Evolutionary conservation across 2,113 vertebrate genomes (phyloP).

Genomic region (Origma solitaria): DNA sequence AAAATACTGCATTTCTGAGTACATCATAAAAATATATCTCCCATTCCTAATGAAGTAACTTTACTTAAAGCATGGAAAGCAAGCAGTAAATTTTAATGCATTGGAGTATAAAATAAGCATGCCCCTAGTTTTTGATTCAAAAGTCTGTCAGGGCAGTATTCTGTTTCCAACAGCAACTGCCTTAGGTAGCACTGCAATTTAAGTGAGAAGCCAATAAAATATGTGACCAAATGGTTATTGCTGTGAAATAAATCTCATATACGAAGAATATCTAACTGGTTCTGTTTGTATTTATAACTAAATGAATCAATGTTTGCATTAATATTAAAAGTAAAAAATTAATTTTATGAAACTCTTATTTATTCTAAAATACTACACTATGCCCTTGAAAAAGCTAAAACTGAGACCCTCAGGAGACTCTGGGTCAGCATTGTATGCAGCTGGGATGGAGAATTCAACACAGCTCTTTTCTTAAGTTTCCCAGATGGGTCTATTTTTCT

Average conservation of each 20-base stretch:
- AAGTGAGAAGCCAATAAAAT: neutral
- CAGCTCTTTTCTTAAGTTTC: neutral
- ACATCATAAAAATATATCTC: neutral
- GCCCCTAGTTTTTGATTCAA: neutral
- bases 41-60: slow-evolving; percentile 1
- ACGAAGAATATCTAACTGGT: neutral
- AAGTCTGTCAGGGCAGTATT: neutral
- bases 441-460: neutral
- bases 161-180: neutral
- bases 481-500: neutral
- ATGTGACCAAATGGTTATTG: neutral
- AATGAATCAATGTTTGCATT: neutral
- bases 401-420: neutral
- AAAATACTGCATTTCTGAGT: neutral
- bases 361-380: neutral
- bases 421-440: neutral
- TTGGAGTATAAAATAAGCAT: neutral
- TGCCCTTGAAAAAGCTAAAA: neutral
- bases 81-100: slow-evolving; percentile 1
- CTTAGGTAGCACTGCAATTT: neutral
- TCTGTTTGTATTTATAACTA: neutral
- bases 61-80: neutral
- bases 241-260: neutral
- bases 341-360: neutral
- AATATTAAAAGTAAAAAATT: neutral